These are phyloP conservation scores for Corythornis cristatus DNA, from an alignment of 2,113 vertebrate species.

Conservation along the genomic window DNA sequence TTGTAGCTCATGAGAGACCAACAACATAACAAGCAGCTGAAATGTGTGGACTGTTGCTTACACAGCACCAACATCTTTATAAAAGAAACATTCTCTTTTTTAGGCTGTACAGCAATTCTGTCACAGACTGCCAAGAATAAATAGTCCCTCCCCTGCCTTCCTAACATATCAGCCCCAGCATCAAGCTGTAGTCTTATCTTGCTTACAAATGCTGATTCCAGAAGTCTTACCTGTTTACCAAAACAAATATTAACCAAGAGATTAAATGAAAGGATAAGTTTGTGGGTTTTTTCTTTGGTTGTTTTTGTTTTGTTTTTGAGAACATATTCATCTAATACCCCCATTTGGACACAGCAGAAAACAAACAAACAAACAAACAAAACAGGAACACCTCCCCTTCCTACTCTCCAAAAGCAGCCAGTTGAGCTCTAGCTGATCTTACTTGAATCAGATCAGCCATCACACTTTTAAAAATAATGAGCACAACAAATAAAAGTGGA, in stretches of 20 bases:
- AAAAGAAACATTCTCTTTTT: slow-evolving; percentile 36
- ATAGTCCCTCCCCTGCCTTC: slow-evolving; percentile 9
- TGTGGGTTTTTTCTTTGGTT: background rate
- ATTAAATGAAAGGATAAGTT: background rate
- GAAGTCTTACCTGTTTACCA: background rate
- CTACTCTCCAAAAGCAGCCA: background rate
- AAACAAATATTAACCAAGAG: background rate
- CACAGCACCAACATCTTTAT: slow-evolving; percentile 44
- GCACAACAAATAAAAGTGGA: background rate
- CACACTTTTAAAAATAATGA: background rate
- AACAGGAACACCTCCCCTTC: background rate
- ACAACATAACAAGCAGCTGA: slow-evolving; percentile 45
- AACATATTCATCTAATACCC: background rate
- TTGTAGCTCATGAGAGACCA: slow-evolving; percentile 15
- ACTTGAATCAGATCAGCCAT: background rate
- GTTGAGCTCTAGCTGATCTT: background rate
- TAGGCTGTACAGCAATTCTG: slow-evolving; percentile 34
- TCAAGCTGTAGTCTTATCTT: background rate
- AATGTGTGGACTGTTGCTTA: slow-evolving; percentile 58
- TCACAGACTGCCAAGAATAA: slow-evolving; percentile 41
- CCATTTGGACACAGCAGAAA: background rate
- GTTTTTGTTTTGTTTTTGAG: background rate
- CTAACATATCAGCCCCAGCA: slow-evolving; percentile 27
- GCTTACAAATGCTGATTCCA: background rate
- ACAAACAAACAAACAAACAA: background rate